Conservation (phyloP, 2,888 invertebrate species). For the Aphrophora alni region DNA sequence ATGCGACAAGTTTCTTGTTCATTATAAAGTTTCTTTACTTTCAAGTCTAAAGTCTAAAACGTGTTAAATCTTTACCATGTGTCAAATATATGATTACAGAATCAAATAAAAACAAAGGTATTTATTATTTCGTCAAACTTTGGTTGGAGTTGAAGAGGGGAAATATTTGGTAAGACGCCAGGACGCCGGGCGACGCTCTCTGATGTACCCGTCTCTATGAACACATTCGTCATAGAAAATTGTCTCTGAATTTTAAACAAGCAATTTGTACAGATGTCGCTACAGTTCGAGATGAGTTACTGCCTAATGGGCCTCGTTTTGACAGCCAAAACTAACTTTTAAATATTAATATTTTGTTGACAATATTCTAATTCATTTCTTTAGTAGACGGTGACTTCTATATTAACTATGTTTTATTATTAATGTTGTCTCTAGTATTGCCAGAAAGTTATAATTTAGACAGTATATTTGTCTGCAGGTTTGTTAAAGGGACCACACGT, state of each 20-base stretch:
- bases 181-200: not conserved
- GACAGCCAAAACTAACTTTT: conserved; percentile 11
- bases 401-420: not conserved
- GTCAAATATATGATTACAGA: no score
- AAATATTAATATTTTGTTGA: conserved; percentile 39
- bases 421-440: not conserved
- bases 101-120: no score
- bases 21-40: no score
- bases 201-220: not conserved
- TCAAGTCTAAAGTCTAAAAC: no score
- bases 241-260: not conserved
- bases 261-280: not conserved
- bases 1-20: no score
- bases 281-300: conserved; percentile 35
- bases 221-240: not conserved
- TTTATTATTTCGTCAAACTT: no score
- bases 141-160: not conserved
- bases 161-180: not conserved
- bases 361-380: not conserved
- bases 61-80: no score
- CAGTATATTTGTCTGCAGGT: not conserved
- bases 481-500: not conserved
- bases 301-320: conserved; percentile 14
- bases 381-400: not conserved
- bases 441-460: not conserved